Evolutionary conservation across 2,797 vertebrate genomes (phyloP), one percentile per base, ranked within the genome.

Genomic region (Sarcophilus harrisii): DNA sequence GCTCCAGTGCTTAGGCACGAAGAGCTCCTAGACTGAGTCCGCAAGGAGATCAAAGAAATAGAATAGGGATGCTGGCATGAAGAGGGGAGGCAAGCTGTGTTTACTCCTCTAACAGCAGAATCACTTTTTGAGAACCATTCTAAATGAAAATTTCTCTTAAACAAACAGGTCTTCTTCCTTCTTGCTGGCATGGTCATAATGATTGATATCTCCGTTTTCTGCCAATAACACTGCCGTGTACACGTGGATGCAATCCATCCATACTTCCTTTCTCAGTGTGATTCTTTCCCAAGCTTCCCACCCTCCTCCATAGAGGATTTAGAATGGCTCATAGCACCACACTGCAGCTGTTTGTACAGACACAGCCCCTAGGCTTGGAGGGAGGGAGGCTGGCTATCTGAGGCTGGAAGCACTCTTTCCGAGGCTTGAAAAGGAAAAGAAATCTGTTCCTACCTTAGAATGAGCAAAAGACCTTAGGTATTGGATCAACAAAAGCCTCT

Each of bases 381-480:
- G 62, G 92, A 95, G 91, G 94, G 91, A 92, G 58, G 90, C 58
- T 98, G 96, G 91, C 92, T 5, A 60, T 59, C 49, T 95, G 95
- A 92, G 66, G 59, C 60, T 96, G 73, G 60, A 95, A 96, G 95
- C 30, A 12, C 62, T 81, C 38, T 38, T 45, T 45, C 73, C 2
- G 16, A 38, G 32, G 66, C n/a, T 55, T 11, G 54, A 55, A 55
- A 55, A 55, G 54, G 32, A 32, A 73, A 73, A 38, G 18, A 38
- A 81, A 9, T 45, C 73, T 45, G 16, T 38, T 27, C 38, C 73
- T 81, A 45, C 6, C 38, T 10, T 45, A 9, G 38, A 45, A 81
- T 45, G 73, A 81, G 21, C 5, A 45, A 81, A 81, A 81, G 73
- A 45, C 2, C n/a, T n/a, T 24, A 21, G 9, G 24, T 45, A 45